phyloP scores from a whole-genome alignment of 2,888 invertebrate species.

The Caradrina kadenii region DNA sequence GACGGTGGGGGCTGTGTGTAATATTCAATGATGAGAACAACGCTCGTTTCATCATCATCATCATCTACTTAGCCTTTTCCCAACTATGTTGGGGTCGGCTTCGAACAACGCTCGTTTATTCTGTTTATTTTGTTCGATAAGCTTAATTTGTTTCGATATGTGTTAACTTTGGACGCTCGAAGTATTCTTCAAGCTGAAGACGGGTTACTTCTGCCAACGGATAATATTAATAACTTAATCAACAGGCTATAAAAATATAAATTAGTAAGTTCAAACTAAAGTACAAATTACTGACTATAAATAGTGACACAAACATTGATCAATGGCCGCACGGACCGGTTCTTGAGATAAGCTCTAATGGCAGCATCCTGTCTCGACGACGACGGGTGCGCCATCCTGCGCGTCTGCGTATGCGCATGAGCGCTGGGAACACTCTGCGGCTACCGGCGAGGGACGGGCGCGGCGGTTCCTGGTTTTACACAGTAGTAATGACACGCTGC shows the following conservation, averaged over 20 bases:
- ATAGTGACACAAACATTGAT: slow-evolving; percentile 11
- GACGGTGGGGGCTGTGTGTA: neutral
- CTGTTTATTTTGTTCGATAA: neutral
- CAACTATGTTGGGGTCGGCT: too few species aligned
- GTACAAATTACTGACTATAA: neutral
- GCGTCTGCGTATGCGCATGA: neutral
- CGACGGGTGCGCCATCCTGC: neutral
- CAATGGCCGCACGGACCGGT: slow-evolving; percentile 1
- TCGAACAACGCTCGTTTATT: too few species aligned
- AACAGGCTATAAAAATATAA: neutral
- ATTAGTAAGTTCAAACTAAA: neutral
- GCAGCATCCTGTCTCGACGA: slow-evolving; percentile 8
- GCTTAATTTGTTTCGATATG: neutral
- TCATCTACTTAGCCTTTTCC: too few species aligned
- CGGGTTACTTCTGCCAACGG: neutral
- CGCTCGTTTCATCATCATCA: too few species aligned
- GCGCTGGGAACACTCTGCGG: neutral
- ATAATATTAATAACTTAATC: neutral
- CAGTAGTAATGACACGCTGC: slow-evolving; percentile 41
- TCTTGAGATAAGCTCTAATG: slow-evolving; percentile 15
- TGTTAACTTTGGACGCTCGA: neutral
- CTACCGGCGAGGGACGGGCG: neutral
- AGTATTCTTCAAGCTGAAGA: neutral
- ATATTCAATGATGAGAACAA: neutral
- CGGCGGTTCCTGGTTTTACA: neutral